Percentiles rank a stretch among this genome's conserved stretches.
phyloP scores from a whole-genome alignment of 2,113 vertebrate species.

The Rhinoptilus africanus region DNA sequence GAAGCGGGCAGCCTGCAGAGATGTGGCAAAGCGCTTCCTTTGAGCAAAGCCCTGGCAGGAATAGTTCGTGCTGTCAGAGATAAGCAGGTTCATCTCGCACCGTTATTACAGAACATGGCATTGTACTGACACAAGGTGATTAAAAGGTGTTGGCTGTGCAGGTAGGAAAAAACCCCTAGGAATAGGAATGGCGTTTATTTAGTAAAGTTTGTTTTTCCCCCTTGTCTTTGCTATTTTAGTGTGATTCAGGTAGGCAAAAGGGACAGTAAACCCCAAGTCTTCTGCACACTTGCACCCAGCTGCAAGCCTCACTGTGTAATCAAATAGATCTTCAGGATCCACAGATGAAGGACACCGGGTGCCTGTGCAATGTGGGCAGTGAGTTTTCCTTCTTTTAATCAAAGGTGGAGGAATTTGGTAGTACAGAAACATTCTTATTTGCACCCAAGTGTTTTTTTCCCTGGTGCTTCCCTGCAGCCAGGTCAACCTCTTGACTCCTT shows the following conservation, averaged over 20 bases:
- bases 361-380: neutral
- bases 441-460: neutral
- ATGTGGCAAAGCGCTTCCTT: neutral
- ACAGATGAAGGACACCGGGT: rapidly evolving
- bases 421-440: neutral
- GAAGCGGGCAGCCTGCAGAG: neutral
- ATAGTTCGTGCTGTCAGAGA: neutral
- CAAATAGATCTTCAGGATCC: neutral
- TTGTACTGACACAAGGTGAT: neutral
- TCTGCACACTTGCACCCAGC: neutral
- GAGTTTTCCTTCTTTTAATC: neutral
- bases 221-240: neutral
- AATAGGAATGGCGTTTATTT: neutral
- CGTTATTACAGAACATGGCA: neutral
- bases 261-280: neutral
- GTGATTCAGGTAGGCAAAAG: neutral
- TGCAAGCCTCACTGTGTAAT: neutral
- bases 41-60: neutral
- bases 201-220: neutral
- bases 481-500: neutral
- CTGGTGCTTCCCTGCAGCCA: neutral
- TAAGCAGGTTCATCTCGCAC: neutral
- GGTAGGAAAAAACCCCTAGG: neutral
- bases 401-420: neutral
- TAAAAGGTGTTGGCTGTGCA: neutral